Conservation (phyloP, 2,888 invertebrate species). For the Pomacea canaliculata region DNA sequence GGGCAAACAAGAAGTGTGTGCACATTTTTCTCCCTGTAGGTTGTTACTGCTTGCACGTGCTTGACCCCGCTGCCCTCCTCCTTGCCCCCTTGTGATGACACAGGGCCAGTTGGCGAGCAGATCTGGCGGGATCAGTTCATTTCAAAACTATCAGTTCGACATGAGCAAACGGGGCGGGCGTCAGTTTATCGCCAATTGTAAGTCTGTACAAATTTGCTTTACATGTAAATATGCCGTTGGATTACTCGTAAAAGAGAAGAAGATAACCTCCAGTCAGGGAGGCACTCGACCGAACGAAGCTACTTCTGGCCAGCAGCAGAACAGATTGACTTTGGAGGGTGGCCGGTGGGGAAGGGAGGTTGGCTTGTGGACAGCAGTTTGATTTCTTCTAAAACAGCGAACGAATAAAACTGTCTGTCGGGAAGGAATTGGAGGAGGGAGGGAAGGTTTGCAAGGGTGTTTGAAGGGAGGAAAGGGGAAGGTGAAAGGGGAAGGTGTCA, state of each 20-base stretch:
- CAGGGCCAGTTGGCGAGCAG: too few species aligned
- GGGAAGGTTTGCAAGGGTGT: too few species aligned
- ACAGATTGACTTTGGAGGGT: background rate
- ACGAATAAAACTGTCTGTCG: too few species aligned
- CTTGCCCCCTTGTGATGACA: too few species aligned
- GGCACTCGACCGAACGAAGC: too few species aligned
- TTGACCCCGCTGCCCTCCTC: too few species aligned
- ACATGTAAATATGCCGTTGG: conserved; percentile 7
- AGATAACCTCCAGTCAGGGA: conserved; percentile 10
- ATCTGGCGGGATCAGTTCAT: too few species aligned
- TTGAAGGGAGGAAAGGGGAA: background rate
- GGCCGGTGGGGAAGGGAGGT: background rate
- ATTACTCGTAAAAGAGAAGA: conserved; percentile 15
- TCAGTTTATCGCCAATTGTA: conserved; percentile 13
- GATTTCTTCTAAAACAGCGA: too few species aligned
- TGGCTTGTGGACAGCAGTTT: background rate
- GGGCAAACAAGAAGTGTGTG: too few species aligned
- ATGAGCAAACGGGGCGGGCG: conserved; percentile 9
- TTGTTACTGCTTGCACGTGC: too few species aligned
- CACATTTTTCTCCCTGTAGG: too few species aligned
- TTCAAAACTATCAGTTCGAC: conserved; percentile 6
- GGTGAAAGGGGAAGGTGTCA: background rate
- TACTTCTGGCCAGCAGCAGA: background rate
- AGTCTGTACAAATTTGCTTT: conserved; percentile 15
- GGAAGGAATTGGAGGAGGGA: too few species aligned